These are phyloP conservation scores for Anguilla japonica DNA, from an alignment of 2,113 vertebrate genomes.

Conservation along the genomic window DNA sequence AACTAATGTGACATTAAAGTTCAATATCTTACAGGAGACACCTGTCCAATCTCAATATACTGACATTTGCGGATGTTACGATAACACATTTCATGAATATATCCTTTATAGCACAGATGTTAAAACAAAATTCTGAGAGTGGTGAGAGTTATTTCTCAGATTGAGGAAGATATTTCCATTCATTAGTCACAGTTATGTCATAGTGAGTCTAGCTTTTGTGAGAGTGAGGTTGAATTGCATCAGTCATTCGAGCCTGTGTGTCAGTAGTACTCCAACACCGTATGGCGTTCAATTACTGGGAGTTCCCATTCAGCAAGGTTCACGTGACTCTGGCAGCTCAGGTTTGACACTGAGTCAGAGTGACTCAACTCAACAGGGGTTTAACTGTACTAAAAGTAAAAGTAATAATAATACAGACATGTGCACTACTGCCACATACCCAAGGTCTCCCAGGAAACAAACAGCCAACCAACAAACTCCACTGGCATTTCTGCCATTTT, in stretches of 20 bases:
- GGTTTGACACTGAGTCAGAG: not conserved
- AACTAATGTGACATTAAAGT: not conserved
- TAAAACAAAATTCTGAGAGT: not conserved
- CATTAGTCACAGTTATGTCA: not conserved
- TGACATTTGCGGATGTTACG: not conserved
- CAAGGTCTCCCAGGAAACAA: not conserved
- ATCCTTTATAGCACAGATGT: not conserved
- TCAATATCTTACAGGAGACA: not conserved
- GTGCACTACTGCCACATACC: not conserved
- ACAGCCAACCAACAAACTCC: slow-evolving; percentile 15
- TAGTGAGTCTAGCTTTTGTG: not conserved
- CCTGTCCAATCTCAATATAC: not conserved
- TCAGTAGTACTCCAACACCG: not conserved
- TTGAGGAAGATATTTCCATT: not conserved
- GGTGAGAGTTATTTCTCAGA: not conserved
- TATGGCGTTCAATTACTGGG: not conserved
- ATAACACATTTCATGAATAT: not conserved
- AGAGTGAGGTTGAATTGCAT: not conserved
- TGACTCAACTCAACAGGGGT: not conserved
- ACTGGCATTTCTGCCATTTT: not conserved
- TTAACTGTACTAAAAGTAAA: not conserved
- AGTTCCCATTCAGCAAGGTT: not conserved
- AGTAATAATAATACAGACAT: not conserved
- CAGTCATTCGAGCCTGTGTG: not conserved
- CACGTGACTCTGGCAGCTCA: not conserved